These are phyloP conservation scores for Gymnothorax reevesii DNA, from an alignment of 2,797 vertebrate species.

Conservation along the genomic window DNA sequence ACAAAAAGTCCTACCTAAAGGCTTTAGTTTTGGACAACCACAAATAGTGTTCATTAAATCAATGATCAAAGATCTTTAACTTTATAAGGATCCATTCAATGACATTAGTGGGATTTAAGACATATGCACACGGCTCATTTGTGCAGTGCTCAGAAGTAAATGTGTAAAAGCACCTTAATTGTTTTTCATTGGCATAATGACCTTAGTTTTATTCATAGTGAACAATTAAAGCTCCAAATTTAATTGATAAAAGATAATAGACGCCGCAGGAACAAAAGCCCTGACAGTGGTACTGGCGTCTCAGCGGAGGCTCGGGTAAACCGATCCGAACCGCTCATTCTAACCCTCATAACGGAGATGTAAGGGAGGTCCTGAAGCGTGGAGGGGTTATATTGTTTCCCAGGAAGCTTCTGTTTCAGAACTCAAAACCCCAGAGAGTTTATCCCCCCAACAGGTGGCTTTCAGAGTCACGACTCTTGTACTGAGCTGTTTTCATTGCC, in stretches of 20 bases:
- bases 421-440: slow-evolving; percentile 26
- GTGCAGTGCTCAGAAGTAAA: not conserved
- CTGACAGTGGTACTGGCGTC: slow-evolving; percentile 11
- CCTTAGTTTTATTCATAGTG: not conserved
- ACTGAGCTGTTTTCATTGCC: slow-evolving; percentile 19
- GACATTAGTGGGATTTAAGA: not conserved
- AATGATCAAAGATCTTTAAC: not conserved
- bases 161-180: not conserved
- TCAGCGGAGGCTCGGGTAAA: slow-evolving; percentile 23
- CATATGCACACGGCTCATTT: not conserved
- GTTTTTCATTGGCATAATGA: slow-evolving; percentile 16
- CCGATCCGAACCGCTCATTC: slow-evolving; percentile 7
- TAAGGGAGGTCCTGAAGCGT: slow-evolving; percentile 29
- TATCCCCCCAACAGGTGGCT: slow-evolving; percentile 12
- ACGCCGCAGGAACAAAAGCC: slow-evolving; percentile 16
- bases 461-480: slow-evolving; percentile 19
- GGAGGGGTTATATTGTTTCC: slow-evolving; percentile 37
- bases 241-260: slow-evolving; percentile 31
- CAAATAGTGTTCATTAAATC: not conserved
- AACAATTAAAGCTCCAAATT: not conserved
- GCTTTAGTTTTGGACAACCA: not conserved
- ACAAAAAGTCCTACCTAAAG: not conserved
- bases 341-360: slow-evolving; percentile 13
- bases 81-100: not conserved
- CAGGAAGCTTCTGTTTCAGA: slow-evolving; percentile 32